Base-by-base conservation (phyloP, 2,113 vertebrate species). In the Nothobranchius furzeri region DNA sequence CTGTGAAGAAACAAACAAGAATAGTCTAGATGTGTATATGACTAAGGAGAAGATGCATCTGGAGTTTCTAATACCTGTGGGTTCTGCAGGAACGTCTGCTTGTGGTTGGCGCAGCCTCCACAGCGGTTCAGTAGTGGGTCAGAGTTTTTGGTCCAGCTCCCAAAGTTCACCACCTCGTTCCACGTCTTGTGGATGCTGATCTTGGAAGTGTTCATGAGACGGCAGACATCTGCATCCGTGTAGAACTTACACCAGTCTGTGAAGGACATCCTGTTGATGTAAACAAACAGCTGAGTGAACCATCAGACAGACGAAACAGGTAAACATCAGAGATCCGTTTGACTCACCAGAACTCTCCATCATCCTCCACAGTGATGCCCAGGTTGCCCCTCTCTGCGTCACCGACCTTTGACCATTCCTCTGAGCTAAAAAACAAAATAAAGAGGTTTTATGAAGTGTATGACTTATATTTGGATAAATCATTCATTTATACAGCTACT, bases 301-400 rank as follows among this genome's bases (percentile, higher is more conserved):
- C 3, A 6, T 60, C 13, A 15, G 4, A 51, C 47, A 59, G 17
- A 63, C 11, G 9, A 49, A 1, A 15, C 40, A 4, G 37, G 20
- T 20, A 20, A 20, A 65, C 12, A 3, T 11, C 24, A 36, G 1
- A 9, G n/a, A 46, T 35, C 43, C 9, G n/a, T 12, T 17, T 35
- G 13, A 42, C 68, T 93, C 73, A 98, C 97, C 97, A 99, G 91
- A 99, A 99, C 82, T 99, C 97, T 54, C 97, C 97, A 75, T 99
- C 96, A 1, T 98, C 94, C 68, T 85, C 89, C 55, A 98, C 91
- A 8, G 91, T 92, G 73, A 98, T 93, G 13, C 94, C 96, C 53
- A 98, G 88, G 3, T 85, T 92, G 43, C 80, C 88, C 7, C 94
- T 85, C 77, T 99, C 96, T 1, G 76, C 88, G 58, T 84, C 64